Conservation (phyloP, 2,888 invertebrate species). For the Notodonta dromedarius region DNA sequence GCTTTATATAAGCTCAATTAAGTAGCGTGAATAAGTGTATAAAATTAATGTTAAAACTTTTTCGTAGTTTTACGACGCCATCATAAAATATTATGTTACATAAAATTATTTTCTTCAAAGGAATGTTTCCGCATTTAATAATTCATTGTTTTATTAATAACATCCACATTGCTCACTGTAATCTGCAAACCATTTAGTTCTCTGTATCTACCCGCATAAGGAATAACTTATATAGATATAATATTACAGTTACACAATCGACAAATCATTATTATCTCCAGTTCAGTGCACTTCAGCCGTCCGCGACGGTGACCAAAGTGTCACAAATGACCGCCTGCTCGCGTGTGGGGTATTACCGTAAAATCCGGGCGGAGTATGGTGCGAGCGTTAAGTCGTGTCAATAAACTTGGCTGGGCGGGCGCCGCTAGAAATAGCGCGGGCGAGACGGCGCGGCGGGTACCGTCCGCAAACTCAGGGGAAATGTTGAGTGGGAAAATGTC, state of each 20-base stretch:
- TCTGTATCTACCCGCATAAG: background rate
- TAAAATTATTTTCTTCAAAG: slow-evolving; percentile 3
- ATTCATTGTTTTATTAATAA: background rate
- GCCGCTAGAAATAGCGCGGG: slow-evolving; percentile 73
- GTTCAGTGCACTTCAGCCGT: slow-evolving; percentile 4
- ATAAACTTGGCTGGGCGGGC: slow-evolving; percentile 81
- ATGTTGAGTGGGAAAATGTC: slow-evolving; percentile 18
- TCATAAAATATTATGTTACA: background rate
- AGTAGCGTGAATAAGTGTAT: slow-evolving; percentile 6
- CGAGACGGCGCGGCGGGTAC: slow-evolving; percentile 71
- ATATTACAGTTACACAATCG: slow-evolving; percentile 1
- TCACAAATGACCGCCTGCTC: background rate
- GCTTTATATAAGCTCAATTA: background rate
- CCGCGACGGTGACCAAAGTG: slow-evolving; percentile 6
- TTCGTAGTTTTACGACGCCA: slow-evolving; percentile 1
- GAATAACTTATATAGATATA: background rate
- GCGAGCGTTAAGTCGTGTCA: slow-evolving; percentile 65
- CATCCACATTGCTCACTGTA: background rate
- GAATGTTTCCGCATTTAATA: background rate
- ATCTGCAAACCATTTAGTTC: background rate
- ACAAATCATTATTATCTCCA: slow-evolving; percentile 4
- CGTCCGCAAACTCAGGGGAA: slow-evolving; percentile 49
- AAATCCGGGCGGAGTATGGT: slow-evolving; percentile 54
- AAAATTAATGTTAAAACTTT: background rate
- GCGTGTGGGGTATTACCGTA: slow-evolving; percentile 50